Conservation (phyloP, 1,140 invertebrate species). For the Colletes gigas region DNA sequence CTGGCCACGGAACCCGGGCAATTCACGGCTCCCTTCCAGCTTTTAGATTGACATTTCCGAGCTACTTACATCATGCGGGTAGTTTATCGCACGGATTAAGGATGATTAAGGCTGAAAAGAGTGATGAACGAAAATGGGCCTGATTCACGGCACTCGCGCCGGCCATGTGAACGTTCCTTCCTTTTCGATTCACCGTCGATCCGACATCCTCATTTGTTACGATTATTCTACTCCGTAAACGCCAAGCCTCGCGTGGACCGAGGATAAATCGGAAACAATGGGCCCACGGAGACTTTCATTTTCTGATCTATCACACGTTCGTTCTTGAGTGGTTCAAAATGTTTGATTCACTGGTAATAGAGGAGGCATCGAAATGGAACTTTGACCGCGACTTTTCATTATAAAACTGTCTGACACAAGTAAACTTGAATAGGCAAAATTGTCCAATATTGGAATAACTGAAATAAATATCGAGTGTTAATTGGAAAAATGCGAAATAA, state of each 20-base stretch:
- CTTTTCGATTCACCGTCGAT: slow-evolving; percentile 59
- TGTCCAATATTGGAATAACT: too few relatives aligned
- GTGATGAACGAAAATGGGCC: slow-evolving; percentile 61
- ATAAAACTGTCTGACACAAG: too few relatives aligned
- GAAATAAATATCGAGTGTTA: neutral
- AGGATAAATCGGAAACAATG: slow-evolving; percentile 14
- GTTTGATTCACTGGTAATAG: too few relatives aligned
- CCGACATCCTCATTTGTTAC: slow-evolving; percentile 55
- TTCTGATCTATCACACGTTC: too few relatives aligned
- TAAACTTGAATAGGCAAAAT: too few relatives aligned
- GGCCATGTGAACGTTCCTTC: slow-evolving; percentile 51
- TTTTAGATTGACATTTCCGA: slow-evolving; percentile 68
- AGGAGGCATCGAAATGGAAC: too few relatives aligned
- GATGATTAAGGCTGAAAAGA: slow-evolving; percentile 65
- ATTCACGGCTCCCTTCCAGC: slow-evolving; percentile 59
- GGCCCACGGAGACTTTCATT: neutral
- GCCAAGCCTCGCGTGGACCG: slow-evolving; percentile 1
- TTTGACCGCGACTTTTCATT: too few relatives aligned
- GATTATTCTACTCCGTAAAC: slow-evolving; percentile 32
- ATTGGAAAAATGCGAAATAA: neutral
- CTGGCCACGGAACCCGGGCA: neutral
- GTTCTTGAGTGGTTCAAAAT: neutral
- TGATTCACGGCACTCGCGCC: slow-evolving; percentile 56
- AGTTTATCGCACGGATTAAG: slow-evolving; percentile 59
- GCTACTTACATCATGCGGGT: slow-evolving; percentile 65